Evolutionary conservation across 2,113 vertebrate species (phyloP), one percentile per base, ranked within the genome.

Genomic region (Phalacrocorax carbo): DNA sequence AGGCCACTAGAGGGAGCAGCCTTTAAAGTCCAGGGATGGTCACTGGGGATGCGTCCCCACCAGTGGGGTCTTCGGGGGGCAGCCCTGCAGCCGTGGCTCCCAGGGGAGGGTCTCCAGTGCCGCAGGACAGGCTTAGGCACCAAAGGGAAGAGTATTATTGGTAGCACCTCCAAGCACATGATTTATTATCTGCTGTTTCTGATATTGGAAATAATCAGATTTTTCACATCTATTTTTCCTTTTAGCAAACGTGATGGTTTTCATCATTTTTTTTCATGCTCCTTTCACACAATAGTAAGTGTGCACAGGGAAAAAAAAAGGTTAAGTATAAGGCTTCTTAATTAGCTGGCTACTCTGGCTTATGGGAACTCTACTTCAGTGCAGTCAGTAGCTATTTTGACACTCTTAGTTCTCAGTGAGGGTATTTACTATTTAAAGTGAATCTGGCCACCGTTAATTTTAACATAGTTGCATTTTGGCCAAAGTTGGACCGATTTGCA

Each of bases 1-100:
- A 13, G 18, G 60, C 95, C 97, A 81, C 96, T 78, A 97, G 97
- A 95, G 96, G 96, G 94, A 94, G 97, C 78, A 95, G 62, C 73
- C 77, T 46, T 51, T 75, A 16, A 34, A 58, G 61, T 5, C 81
- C 57, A 9, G 66, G 15, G 54, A 66, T 6, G 40, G 36, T 38
- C 62, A 16, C 46, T 4, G 8, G 34, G 40, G 58, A 36, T 0
- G 3, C 1, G 1, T 23, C 8, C 49, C 10, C 71, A 19, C 1
- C 1, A 57, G 49, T 4, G 38, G 16, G 18, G 32, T 58, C 5
- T 4, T 23, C 3, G 9, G 10, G 16, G 30, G n/a, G 61, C 20
- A 61, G 27, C 23, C 40, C 44, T 17, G 16, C 0, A 8, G 32
- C 58, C 3, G 0, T 8, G 4, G 34, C 11, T 66, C 46, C 64